Evolutionary conservation across 2,797 vertebrate genomes (phyloP).

Genomic region (Remorina albescens): DNA sequence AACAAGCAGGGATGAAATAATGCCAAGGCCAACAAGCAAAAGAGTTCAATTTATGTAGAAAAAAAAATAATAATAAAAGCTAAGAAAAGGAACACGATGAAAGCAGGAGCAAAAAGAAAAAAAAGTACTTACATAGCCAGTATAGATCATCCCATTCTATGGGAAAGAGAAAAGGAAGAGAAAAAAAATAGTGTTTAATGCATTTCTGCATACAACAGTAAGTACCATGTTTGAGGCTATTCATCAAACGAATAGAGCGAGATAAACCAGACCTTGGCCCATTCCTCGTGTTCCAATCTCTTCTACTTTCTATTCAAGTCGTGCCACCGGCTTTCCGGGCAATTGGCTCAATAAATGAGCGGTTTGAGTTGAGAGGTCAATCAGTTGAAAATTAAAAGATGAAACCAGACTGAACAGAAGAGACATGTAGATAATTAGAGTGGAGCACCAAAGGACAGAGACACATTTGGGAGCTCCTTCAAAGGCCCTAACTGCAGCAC

Average conservation of each 20-base stretch:
- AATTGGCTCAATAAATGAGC: conserved; percentile 65
- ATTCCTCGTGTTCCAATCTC: conserved; percentile 37
- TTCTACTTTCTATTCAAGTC: conserved; percentile 61
- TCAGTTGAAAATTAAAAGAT: conserved; percentile 69
- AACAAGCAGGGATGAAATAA: conserved; percentile 33
- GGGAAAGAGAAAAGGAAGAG: conserved; percentile 43
- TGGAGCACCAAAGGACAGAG: conserved; percentile 48
- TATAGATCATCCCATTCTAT: conserved; percentile 91
- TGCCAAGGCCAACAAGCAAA: conserved; percentile 16
- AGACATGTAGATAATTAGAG: conserved; percentile 66
- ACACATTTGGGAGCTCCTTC: conserved; percentile 35
- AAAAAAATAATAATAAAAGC: background rate
- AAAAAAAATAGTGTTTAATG: conserved; percentile 24
- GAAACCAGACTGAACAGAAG: conserved; percentile 70
- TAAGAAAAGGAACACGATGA: background rate
- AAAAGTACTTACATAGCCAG: conserved; percentile 89
- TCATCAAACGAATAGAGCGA: conserved; percentile 21
- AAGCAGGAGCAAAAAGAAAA: background rate
- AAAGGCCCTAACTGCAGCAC: conserved; percentile 33
- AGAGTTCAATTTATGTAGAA: background rate
- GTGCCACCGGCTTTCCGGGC: conserved; percentile 48
- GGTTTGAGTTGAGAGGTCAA: conserved; percentile 63
- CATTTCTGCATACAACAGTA: conserved; percentile 12
- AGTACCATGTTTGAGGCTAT: conserved; percentile 6
- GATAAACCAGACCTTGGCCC: conserved; percentile 39